Base-by-base conservation (phyloP, 2,888 invertebrate species). In the Cremastinae sp. region DNA sequence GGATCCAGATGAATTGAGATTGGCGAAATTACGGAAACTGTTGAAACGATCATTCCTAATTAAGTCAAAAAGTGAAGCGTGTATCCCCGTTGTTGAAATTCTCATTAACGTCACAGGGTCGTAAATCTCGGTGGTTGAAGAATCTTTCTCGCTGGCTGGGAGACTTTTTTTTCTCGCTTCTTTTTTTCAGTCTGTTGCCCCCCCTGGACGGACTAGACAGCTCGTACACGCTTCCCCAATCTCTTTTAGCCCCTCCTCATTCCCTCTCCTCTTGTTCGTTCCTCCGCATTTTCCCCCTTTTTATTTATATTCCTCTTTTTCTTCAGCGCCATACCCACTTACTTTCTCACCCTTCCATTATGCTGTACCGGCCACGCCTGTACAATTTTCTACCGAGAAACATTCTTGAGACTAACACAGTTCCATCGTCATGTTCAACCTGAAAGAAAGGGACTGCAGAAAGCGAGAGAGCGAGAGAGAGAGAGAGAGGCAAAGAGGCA, bases 61-160 rank as follows among this genome's bases (percentile, higher is more conserved):
- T 49, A 8, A 41, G 10, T 41, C 10, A 2, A 41, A 41, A 12
- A n/a, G 12, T 41, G 41, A n/a, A 41, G 9, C 10, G 16, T 45
- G 16, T 75, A 78, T 73, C 76, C 39, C 59, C 64, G 28, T 41
- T 66, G 53, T 59, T 78, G 65, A 65, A 78, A 78, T 79, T 80
- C 78, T 79, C 74, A 61, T 78, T 65, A 80, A 75, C 74, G 39
- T 47, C 22, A 20, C 14, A 64, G 9, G 37, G 20, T 53, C 56
- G 76, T 79, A 66, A 80, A 79, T 80, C 66, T 22, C 39, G 56
- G 22, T 3, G 66, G 41, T 68, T 49, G 22, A 56, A 64, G 39
- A 37, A 72, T 43, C 58, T 47, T 47, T 28, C 49, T 18, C 51
- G 41, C 10, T 51, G 35, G 45, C 28, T 16, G 62, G 39, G 14